Percentiles rank a stretch among this genome's conserved stretches.
These are phyloP conservation scores for Crotalus horridus DNA, from an alignment of 2,113 vertebrate genomes.

Conservation along the genomic window DNA sequence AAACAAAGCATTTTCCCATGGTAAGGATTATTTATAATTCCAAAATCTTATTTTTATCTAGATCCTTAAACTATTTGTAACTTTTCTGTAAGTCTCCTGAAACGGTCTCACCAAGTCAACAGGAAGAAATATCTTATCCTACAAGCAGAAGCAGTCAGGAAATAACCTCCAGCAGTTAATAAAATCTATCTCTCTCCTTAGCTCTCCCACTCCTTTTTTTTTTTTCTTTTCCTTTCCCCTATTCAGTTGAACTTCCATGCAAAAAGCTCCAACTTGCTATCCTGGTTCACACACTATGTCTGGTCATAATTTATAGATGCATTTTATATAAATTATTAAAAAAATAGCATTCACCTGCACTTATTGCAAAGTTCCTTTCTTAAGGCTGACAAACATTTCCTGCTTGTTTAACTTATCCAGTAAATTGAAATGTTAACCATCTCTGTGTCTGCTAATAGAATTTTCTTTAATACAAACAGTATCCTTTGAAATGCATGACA, in stretches of 20 bases:
- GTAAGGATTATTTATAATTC: neutral
- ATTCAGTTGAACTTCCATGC: neutral
- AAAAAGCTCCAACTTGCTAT: neutral
- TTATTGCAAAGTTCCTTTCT: neutral
- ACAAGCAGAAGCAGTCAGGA: neutral
- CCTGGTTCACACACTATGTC: neutral
- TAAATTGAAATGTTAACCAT: neutral
- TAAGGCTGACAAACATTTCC: neutral
- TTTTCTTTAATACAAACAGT: neutral
- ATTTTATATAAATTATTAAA: neutral
- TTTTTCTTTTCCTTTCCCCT: no score
- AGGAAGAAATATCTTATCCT: neutral
- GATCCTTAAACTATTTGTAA: neutral
- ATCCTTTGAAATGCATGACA: neutral
- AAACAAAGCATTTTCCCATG: neutral
- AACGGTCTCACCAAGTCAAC: neutral
- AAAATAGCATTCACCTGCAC: neutral
- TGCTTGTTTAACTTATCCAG: neutral
- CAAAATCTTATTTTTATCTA: neutral
- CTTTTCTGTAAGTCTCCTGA: neutral
- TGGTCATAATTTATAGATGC: neutral
- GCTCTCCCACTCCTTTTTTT: neutral
- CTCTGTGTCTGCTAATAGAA: neutral
- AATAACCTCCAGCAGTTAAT: neutral
- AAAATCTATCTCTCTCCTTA: neutral